Base-by-base conservation (phyloP, 2,797 vertebrate species). In the Salarias fasciatus region DNA sequence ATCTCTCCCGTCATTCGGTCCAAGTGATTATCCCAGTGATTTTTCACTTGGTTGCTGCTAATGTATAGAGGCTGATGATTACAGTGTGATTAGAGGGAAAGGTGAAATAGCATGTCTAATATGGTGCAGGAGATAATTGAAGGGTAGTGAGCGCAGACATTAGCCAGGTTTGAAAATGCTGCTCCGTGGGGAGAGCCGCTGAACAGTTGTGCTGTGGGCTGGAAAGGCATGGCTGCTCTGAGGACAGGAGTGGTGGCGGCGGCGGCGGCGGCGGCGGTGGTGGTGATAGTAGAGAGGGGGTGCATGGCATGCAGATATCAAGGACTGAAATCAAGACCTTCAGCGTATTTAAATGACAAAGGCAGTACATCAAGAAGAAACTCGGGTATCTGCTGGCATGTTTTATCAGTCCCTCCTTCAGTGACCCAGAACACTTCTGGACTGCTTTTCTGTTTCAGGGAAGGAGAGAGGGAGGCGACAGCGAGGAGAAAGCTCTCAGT, bases 31-130 rank as follows among this genome's bases (percentile, higher is more conserved):
- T 90, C 75, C 80, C 52, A 42, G 86, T 83, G 84, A 91, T 90
- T 89, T 91, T 91, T 90, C 89, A 89, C 89, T 90, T 79, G 84
- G 85, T 87, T 88, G 88, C 86, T 80, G 88, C 82, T 90, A 88
- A 91, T 91, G 88, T 91, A 91, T 90, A 85, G 83, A 90, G 86
- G 87, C 79, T 85, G 86, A 81, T 85, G 82, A 91, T 90, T 88
- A 88, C 75, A 61, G 79, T 79, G 82, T 83, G 84, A 91, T 89
- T 89, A 90, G 85, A 78, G 80, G 72, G 82, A 87, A 88, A 89
- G 89, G 89, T 89, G 91, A 89, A 91, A 90, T 86, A 88, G 82
- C 85, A 89, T 85, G 83, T 88, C 85, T 89, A 90, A 90, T 90
- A 84, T 67, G 83, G 80, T 69, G 76, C 75, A 63, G 80, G 79